Evolutionary conservation across 2,113 vertebrate genomes (phyloP).

Genomic region (Nothobranchius furzeri): DNA sequence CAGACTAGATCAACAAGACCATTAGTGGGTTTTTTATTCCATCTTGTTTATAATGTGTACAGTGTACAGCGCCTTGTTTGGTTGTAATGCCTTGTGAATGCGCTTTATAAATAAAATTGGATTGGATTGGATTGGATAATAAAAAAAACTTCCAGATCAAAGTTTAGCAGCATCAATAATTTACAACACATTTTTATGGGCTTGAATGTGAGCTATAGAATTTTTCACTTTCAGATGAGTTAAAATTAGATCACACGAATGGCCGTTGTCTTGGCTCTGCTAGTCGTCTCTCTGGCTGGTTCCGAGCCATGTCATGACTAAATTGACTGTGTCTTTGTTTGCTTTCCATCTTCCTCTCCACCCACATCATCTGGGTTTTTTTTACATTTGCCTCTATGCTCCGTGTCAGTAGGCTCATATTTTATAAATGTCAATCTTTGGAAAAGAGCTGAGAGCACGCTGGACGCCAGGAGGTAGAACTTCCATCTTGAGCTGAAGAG

Average conservation of each 20-base stretch:
- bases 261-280: background rate
- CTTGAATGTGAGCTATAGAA: no score
- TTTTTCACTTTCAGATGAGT: background rate
- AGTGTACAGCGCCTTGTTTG: no score
- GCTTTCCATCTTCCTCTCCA: constrained; percentile 3
- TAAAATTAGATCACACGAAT: background rate
- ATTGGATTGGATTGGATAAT: no score
- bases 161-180: background rate
- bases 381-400: constrained; percentile 22
- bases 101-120: no score
- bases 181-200: no score
- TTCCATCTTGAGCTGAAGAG: background rate
- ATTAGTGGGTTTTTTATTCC: background rate
- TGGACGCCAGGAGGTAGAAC: constrained; percentile 12
- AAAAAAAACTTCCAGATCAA: constrained; percentile 3
- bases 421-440: constrained; percentile 43
- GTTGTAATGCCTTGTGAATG: no score
- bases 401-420: constrained; percentile 21
- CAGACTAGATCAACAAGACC: constrained; percentile 45
- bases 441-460: constrained; percentile 15
- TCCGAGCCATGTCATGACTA: constrained; percentile 19
- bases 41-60: background rate
- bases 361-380: constrained; percentile 12
- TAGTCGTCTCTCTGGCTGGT: background rate
- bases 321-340: constrained; percentile 16